A percentile compares a stretch with the other conserved stretches of the same genome.
These are phyloP conservation scores for Microtus ochrogaster DNA, from an alignment of 2,113 vertebrate genomes.

Conservation along the genomic window DNA sequence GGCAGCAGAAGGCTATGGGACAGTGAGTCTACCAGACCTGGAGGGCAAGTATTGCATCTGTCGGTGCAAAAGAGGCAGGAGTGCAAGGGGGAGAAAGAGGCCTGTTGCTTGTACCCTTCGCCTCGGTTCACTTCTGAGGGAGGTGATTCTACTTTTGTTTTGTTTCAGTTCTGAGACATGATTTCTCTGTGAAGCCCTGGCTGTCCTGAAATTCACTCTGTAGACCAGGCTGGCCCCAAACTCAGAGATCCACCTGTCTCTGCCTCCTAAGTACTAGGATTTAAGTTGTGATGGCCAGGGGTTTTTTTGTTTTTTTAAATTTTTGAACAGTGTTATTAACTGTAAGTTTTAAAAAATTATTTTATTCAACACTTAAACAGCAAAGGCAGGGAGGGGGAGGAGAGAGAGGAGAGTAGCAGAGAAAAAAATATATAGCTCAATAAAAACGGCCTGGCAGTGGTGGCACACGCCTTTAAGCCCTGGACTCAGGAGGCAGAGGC, in stretches of 20 bases:
- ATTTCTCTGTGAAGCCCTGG: background rate
- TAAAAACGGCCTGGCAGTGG: too few species aligned
- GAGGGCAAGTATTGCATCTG: rapidly evolving
- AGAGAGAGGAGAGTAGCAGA: too few species aligned
- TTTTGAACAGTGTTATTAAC: background rate
- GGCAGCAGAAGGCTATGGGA: background rate
- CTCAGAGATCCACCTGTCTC: background rate
- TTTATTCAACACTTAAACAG: background rate
- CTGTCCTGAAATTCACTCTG: background rate
- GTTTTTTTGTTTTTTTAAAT: background rate
- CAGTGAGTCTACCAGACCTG: rapidly evolving
- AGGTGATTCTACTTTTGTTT: rapidly evolving
- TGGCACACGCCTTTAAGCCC: too few species aligned
- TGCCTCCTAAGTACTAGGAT: background rate
- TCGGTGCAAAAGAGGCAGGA: too few species aligned
- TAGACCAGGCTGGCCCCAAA: background rate
- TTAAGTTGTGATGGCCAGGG: background rate
- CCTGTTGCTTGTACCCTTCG: rapidly evolving
- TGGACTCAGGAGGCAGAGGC: background rate
- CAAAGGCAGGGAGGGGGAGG: background rate
- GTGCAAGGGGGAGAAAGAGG: rapidly evolving
- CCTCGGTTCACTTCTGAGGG: background rate
- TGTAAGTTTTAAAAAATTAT: background rate
- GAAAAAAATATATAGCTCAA: too few species aligned
- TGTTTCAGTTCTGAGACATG: background rate